A percentile compares a stretch with the other conserved stretches of the same genome.
These are phyloP conservation scores for Medauroidea extradentata DNA, from an alignment of 1,140 invertebrate species.

Conservation along the genomic window DNA sequence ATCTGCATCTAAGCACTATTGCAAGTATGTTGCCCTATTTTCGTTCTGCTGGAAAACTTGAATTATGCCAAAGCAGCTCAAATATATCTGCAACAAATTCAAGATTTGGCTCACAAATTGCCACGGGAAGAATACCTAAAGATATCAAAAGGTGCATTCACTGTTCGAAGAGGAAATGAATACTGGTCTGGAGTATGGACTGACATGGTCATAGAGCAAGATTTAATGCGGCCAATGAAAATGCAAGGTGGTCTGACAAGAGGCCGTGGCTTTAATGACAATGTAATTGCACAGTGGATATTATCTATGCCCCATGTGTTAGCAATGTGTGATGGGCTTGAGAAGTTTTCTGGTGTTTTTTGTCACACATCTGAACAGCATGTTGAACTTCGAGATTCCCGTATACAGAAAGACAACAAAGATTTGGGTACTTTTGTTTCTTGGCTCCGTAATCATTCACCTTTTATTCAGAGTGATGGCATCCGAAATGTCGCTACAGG, in stretches of 20 bases:
- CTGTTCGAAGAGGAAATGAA: slow-evolving; percentile 19
- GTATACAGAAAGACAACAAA: not conserved
- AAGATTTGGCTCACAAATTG: not conserved
- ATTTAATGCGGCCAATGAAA: slow-evolving; percentile 30
- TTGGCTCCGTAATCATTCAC: not conserved
- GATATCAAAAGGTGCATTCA: slow-evolving; percentile 19
- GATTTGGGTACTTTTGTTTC: slow-evolving; percentile 7
- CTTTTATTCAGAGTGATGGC: slow-evolving; percentile 5
- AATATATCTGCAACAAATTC: slow-evolving; percentile 13
- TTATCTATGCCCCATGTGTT: not conserved
- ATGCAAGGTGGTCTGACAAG: slow-evolving; percentile 29
- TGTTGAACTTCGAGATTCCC: slow-evolving; percentile 20
- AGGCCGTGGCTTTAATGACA: slow-evolving; percentile 26
- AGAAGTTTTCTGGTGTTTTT: slow-evolving; percentile 19
- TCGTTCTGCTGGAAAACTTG: slow-evolving; percentile 14
- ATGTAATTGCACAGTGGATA: slow-evolving; percentile 21
- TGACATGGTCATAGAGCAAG: slow-evolving; percentile 36
- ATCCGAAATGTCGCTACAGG: not conserved
- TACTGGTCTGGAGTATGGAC: slow-evolving; percentile 33
- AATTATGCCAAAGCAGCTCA: slow-evolving; percentile 17
- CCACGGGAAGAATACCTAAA: slow-evolving; percentile 13
- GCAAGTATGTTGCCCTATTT: no score
- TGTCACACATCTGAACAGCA: slow-evolving; percentile 18
- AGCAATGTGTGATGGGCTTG: slow-evolving; percentile 8
- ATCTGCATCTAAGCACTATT: no score